Percentiles rank a stretch among this genome's conserved stretches.
Evolutionary conservation across 2,888 invertebrate species (phyloP).

Genomic region (Harmothoe impar): DNA sequence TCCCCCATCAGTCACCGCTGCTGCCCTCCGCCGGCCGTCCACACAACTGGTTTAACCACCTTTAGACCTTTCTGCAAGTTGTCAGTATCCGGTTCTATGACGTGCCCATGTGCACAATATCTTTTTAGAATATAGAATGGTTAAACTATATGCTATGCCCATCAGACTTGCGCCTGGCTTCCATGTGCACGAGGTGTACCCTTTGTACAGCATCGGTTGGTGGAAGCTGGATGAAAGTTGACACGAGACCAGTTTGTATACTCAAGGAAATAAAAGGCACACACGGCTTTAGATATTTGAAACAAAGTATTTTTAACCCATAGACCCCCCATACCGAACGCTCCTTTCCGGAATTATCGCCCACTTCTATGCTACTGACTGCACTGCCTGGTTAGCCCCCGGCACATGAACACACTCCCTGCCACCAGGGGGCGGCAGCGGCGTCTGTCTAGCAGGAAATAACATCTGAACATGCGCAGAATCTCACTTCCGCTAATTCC

Average conservation of each 20-base stretch:
- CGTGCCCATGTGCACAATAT: too few species aligned
- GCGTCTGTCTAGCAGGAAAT: not conserved
- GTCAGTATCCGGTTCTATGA: too few species aligned
- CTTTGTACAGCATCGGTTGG: too few species aligned
- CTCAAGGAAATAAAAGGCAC: too few species aligned
- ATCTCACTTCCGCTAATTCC: not conserved
- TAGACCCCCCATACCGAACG: not conserved
- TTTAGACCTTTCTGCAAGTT: not conserved
- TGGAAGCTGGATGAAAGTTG: too few species aligned
- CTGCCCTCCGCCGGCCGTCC: not conserved
- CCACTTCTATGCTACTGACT: not conserved
- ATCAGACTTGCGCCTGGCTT: too few species aligned
- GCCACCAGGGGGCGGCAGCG: not conserved
- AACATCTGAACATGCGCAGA: not conserved
- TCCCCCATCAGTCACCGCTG: not conserved
- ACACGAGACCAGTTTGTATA: too few species aligned
- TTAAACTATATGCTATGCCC: too few species aligned
- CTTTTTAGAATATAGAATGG: too few species aligned
- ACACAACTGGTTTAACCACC: not conserved
- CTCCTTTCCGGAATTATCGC: constrained; percentile 6
- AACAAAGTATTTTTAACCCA: too few species aligned
- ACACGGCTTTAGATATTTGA: too few species aligned
- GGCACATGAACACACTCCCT: not conserved
- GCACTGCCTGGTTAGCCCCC: not conserved
- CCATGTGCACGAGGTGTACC: too few species aligned